Conservation (phyloP, 2,113 vertebrate genomes). For the human (Homo sapiens) region DNA sequence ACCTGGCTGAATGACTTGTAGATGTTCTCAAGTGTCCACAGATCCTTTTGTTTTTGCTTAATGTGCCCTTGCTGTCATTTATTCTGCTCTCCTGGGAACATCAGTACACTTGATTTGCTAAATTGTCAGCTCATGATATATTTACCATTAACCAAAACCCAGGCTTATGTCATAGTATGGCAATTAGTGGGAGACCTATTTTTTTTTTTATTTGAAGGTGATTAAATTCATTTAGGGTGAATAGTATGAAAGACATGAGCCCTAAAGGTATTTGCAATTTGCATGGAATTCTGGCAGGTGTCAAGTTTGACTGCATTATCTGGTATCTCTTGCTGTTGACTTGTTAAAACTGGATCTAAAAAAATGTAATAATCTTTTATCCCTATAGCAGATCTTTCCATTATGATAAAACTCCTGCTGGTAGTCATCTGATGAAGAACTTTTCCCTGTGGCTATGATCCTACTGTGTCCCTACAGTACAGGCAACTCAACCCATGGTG, state of each 20-base stretch:
- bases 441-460: background rate
- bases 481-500: background rate
- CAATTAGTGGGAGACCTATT: background rate
- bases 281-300: background rate
- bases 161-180: background rate
- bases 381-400: background rate
- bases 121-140: background rate
- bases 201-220: background rate
- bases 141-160: conserved; percentile 18
- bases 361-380: background rate
- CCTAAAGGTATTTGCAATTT: background rate
- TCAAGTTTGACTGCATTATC: background rate
- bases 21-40: background rate
- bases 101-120: background rate
- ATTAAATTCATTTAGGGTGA: background rate
- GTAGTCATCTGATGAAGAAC: background rate
- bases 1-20: background rate
- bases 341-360: conserved; percentile 33
- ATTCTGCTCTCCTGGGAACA: background rate
- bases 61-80: background rate
- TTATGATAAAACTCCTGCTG: background rate
- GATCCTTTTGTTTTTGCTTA: background rate
- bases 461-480: background rate
- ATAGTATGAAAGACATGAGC: background rate
- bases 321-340: background rate